Conservation (phyloP, 2,888 invertebrate genomes). For the Gymnocheta viridis region DNA sequence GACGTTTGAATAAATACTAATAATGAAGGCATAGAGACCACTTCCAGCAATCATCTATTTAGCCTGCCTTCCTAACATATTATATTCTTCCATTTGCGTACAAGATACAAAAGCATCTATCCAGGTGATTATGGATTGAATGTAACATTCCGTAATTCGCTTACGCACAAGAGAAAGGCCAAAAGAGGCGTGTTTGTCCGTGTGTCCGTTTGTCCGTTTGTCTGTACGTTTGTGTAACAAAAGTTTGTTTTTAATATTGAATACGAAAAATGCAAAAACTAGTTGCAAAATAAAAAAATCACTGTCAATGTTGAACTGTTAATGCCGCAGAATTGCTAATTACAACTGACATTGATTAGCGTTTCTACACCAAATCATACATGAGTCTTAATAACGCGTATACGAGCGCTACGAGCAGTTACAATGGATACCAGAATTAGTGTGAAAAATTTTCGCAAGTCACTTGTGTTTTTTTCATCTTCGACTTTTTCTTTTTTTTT, state of each 20-base stretch:
- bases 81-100: not conserved
- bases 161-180: constrained; percentile 11
- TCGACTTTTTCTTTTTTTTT: not conserved
- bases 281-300: constrained; percentile 39
- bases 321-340: constrained; percentile 64
- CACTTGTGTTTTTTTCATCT: not conserved
- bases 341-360: constrained; percentile 77
- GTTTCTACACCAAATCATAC: constrained; percentile 73
- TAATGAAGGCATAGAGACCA: constrained; percentile 24
- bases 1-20: constrained; percentile 13
- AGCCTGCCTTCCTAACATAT: not conserved
- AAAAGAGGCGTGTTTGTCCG: not conserved
- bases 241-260: not conserved
- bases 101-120: not conserved
- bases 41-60: not conserved
- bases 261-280: constrained; percentile 38
- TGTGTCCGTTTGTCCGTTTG: not conserved
- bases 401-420: not conserved
- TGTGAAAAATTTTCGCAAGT: not conserved
- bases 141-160: constrained; percentile 16
- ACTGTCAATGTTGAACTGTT: constrained; percentile 61
- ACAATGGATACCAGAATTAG: not conserved
- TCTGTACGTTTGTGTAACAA: not conserved
- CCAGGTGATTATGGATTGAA: constrained; percentile 19
- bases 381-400: constrained; percentile 72